These are phyloP conservation scores for Pica pica DNA, from an alignment of 2,113 vertebrate species.

Conservation along the genomic window DNA sequence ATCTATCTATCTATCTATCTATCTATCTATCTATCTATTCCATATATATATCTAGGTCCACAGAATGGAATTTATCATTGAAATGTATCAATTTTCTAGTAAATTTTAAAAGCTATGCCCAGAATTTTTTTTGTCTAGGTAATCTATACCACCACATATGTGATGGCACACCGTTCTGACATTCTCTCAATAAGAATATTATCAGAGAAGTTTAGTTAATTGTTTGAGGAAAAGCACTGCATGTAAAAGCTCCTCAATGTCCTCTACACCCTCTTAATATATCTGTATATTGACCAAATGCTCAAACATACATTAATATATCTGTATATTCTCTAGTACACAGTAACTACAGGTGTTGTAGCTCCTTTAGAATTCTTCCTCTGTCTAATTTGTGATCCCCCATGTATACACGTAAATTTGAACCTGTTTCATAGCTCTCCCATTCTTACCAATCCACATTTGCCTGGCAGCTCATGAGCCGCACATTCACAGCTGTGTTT, in stretches of 20 bases:
- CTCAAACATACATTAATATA: background rate
- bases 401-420: background rate
- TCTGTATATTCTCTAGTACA: background rate
- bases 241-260: background rate
- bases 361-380: background rate
- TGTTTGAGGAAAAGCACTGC: background rate
- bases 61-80: background rate
- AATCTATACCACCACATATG: no score
- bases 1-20: background rate
- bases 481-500: background rate
- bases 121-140: background rate
- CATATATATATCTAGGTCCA: accelerated
- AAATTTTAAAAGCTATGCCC: background rate
- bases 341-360: background rate
- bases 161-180: background rate
- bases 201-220: background rate
- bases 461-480: background rate
- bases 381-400: background rate
- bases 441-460: background rate
- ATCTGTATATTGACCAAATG: background rate
- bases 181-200: background rate
- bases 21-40: background rate
- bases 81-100: background rate
- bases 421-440: background rate
- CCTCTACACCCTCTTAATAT: background rate